Evolutionary conservation across 2,888 invertebrate species (phyloP).

Genomic region (Embidobia sp.): DNA sequence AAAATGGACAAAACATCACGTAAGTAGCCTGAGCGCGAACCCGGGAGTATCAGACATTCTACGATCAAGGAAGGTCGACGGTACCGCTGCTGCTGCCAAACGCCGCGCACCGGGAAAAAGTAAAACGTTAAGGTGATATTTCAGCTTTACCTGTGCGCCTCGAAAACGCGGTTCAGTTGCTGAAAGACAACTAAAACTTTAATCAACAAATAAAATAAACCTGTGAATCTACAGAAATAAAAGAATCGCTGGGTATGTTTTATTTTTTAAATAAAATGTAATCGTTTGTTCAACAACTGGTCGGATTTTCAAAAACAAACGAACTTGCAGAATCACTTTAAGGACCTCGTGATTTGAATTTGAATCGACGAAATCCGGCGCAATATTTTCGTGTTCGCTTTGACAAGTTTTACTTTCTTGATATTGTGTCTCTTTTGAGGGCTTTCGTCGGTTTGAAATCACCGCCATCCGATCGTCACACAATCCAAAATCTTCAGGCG

Average conservation of each 20-base stretch:
- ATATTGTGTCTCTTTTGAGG: conserved; percentile 8
- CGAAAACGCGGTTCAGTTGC: no score
- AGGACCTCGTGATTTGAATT: conserved; percentile 23
- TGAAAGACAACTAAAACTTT: no score
- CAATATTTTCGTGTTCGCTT: conserved; percentile 41
- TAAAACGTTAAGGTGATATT: conserved; percentile 15
- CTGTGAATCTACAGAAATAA: no score
- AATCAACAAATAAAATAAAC: no score
- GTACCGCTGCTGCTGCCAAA: conserved; percentile 24
- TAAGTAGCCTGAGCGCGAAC: conserved; percentile 10
- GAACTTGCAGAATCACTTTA: no score
- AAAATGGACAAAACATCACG: conserved; percentile 13
- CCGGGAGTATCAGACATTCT: conserved; percentile 2
- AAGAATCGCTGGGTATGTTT: no score
- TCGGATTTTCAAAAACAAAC: no score
- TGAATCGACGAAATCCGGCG: conserved; percentile 38
- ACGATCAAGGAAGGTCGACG: not conserved
- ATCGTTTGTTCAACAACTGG: no score
- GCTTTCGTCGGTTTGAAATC: conserved; percentile 38
- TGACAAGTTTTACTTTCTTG: conserved; percentile 25
- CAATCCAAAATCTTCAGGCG: conserved; percentile 54
- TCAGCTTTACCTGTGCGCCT: no score
- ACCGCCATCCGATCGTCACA: conserved; percentile 31
- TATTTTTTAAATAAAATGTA: no score
- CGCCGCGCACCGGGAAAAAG: conserved; percentile 7